Evolutionary conservation across 2,888 invertebrate species (phyloP).

Genomic region (Tolmerus cingulatus): DNA sequence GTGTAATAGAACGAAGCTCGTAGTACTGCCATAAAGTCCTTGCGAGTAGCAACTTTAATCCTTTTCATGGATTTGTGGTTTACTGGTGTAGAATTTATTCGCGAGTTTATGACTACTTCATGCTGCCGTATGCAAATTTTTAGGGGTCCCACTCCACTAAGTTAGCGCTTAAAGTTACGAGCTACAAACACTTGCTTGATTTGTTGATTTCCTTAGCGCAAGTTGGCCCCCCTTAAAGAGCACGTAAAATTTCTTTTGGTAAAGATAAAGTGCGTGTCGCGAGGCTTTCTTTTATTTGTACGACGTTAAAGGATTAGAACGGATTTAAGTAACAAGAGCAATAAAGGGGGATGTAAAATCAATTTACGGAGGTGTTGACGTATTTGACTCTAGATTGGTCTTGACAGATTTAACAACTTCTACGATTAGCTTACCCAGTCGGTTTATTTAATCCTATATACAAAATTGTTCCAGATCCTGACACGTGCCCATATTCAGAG

Average conservation of each 20-base stretch:
- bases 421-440: not conserved
- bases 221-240: not conserved
- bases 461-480: not conserved
- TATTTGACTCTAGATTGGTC: not conserved
- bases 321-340: not conserved
- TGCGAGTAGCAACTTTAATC: conserved; percentile 30
- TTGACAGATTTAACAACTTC: not conserved
- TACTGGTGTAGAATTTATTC: conserved; percentile 23
- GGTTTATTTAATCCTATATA: not conserved
- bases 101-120: conserved; percentile 31
- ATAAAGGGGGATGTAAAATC: not conserved
- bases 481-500: not conserved
- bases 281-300: not conserved
- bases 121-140: conserved; percentile 35
- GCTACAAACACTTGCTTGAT: conserved; percentile 11
- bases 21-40: not conserved
- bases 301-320: not conserved
- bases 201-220: conserved; percentile 17
- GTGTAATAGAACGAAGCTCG: conserved; percentile 17
- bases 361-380: not conserved
- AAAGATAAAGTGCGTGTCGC: not conserved
- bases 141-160: not conserved
- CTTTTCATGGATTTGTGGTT: conserved; percentile 28
- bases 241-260: not conserved
- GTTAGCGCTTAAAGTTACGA: not conserved